These are phyloP conservation scores for Leptopterna dolabrata DNA, from an alignment of 2,888 invertebrate species.

Conservation along the genomic window DNA sequence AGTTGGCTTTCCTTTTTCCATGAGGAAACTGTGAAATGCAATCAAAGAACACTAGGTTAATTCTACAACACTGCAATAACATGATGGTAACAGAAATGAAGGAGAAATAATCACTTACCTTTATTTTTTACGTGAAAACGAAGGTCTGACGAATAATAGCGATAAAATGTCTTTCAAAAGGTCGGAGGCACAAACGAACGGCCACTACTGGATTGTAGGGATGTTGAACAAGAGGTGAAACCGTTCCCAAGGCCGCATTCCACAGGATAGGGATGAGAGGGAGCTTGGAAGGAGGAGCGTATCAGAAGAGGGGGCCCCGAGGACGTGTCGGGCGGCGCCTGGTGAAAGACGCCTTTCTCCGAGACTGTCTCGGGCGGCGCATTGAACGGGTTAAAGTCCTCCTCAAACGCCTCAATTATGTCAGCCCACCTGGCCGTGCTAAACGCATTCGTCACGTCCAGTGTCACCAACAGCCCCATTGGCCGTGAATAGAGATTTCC, in stretches of 20 bases:
- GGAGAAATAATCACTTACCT: conserved; percentile 19
- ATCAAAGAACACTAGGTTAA: background rate
- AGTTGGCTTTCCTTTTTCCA: background rate
- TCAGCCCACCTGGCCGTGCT: too few relatives aligned
- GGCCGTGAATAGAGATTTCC: too few relatives aligned
- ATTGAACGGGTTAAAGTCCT: background rate
- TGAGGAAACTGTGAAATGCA: background rate
- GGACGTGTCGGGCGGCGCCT: background rate
- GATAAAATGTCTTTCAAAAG: background rate
- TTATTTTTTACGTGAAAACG: background rate
- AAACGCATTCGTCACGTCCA: too few relatives aligned
- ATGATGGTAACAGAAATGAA: background rate
- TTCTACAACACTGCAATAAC: background rate
- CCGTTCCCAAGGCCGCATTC: background rate
- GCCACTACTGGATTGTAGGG: background rate
- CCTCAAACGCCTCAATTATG: too few relatives aligned
- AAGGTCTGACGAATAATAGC: background rate
- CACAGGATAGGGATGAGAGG: background rate
- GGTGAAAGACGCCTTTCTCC: background rate
- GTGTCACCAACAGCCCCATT: too few relatives aligned
- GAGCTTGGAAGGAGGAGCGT: background rate
- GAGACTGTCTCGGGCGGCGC: background rate
- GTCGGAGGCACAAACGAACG: background rate
- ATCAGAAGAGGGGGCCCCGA: background rate
- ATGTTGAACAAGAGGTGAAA: background rate